phyloP scores from a whole-genome alignment of 2,888 invertebrate species.

The Hedychridium roseum region DNA sequence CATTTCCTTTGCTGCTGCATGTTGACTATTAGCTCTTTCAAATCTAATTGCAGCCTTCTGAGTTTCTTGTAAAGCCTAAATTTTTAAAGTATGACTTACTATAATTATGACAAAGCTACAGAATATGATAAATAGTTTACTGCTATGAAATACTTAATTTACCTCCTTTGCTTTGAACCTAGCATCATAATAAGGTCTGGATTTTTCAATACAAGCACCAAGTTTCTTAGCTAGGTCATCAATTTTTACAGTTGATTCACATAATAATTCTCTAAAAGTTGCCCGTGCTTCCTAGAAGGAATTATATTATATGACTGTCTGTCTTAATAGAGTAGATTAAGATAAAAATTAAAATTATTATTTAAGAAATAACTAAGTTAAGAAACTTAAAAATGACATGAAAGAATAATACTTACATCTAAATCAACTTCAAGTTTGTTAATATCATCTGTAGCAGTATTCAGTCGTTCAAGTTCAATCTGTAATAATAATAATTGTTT shows the following conservation, averaged over 20 bases:
- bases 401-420: conserved; percentile 69
- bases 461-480: conserved; percentile 88
- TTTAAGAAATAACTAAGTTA: too few species aligned
- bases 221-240: conserved; percentile 83
- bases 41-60: conserved; percentile 81
- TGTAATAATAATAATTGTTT: conserved; percentile 52
- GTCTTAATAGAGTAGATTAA: too few species aligned
- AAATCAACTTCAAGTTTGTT: conserved; percentile 89
- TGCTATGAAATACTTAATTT: conserved; percentile 44
- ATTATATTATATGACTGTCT: too few species aligned
- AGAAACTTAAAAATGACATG: too few species aligned
- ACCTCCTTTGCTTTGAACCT: conserved; percentile 83
- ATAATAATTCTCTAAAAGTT: conserved; percentile 81
- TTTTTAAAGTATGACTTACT: conserved; percentile 7
- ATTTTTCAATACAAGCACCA: conserved; percentile 85
- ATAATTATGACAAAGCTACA: too few species aligned
- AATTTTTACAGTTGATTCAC: conserved; percentile 83
- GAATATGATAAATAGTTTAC: background rate
- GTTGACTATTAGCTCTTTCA: conserved; percentile 90
- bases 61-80: conserved; percentile 80
- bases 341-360: too few species aligned
- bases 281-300: conserved; percentile 76
- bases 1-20: conserved; percentile 92
- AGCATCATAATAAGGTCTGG: conserved; percentile 90
- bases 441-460: conserved; percentile 91